Conservation (phyloP, 2,797 vertebrate species). For the Dryobates pubescens region DNA sequence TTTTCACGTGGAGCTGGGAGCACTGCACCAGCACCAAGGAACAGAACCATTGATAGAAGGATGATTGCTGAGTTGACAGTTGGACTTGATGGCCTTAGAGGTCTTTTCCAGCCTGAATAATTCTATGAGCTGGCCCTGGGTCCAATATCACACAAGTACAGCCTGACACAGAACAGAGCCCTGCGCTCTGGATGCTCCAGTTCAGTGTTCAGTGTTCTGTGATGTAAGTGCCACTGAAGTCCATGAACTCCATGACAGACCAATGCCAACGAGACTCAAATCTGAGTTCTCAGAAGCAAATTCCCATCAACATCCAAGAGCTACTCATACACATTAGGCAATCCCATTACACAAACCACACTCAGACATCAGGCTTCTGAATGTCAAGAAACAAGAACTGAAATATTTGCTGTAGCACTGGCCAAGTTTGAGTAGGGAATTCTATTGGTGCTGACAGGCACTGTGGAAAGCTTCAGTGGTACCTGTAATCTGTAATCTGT, state of each 20-base stretch:
- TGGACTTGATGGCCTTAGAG: no score
- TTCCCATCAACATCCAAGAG: not conserved
- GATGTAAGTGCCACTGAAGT: rapidly evolving
- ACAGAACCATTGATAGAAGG: no score
- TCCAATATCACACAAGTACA: rapidly evolving
- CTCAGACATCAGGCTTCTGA: not conserved
- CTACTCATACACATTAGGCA: not conserved
- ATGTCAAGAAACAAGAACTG: not conserved
- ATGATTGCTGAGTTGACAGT: no score
- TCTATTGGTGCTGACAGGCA: not conserved
- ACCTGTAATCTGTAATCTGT: no score
- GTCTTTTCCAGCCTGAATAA: no score
- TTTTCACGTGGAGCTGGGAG: rapidly evolving
- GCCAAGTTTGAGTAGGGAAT: not conserved
- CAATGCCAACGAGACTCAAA: not conserved
- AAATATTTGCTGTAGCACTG: not conserved
- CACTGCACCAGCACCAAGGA: not conserved
- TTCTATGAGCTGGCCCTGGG: no score
- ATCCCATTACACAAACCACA: not conserved
- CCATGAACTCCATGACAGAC: not conserved
- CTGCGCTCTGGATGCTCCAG: not conserved
- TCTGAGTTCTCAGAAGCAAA: not conserved
- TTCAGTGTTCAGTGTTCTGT: not conserved
- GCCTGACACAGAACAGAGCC: not conserved
- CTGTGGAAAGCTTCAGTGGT: not conserved